phyloP scores from a whole-genome alignment of 2,888 invertebrate species.

The Heliconius ismenius region DNA sequence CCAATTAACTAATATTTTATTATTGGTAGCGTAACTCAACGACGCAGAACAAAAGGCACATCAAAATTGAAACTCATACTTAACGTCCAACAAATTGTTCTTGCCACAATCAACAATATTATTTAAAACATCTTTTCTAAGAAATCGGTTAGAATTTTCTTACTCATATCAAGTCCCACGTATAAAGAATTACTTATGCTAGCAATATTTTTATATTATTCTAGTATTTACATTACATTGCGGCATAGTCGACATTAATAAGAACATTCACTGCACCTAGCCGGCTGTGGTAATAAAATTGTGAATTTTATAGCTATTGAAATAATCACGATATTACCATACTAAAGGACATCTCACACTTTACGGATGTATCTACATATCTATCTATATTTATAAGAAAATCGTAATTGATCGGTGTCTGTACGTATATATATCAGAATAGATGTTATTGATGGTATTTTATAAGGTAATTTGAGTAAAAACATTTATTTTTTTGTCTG shows the following conservation, averaged over 20 bases:
- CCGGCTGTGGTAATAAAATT: conserved; percentile 51
- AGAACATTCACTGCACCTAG: conserved; percentile 55
- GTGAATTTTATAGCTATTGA: conserved; percentile 53
- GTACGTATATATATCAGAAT: too few relatives aligned
- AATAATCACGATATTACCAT: conserved; percentile 53
- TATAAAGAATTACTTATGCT: neutral
- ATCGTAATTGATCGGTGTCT: too few relatives aligned
- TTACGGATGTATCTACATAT: neutral
- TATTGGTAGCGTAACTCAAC: too few relatives aligned
- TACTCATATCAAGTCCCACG: neutral
- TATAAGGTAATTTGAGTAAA: too few relatives aligned
- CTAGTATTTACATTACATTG: conserved; percentile 35
- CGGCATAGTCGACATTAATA: conserved; percentile 50
- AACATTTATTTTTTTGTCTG: neutral
- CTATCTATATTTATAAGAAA: too few relatives aligned
- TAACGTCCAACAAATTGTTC: too few relatives aligned
- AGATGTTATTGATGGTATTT: too few relatives aligned
- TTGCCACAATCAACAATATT: too few relatives aligned
- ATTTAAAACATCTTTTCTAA: neutral
- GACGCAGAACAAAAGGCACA: too few relatives aligned
- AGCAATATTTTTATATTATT: conserved; percentile 37
- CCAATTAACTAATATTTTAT: too few relatives aligned
- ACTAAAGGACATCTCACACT: conserved; percentile 44
- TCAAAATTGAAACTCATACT: too few relatives aligned
- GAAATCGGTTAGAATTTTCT: neutral